phyloP scores from a whole-genome alignment of 2,113 vertebrate species.

The Protobothrops flavoviridis region DNA sequence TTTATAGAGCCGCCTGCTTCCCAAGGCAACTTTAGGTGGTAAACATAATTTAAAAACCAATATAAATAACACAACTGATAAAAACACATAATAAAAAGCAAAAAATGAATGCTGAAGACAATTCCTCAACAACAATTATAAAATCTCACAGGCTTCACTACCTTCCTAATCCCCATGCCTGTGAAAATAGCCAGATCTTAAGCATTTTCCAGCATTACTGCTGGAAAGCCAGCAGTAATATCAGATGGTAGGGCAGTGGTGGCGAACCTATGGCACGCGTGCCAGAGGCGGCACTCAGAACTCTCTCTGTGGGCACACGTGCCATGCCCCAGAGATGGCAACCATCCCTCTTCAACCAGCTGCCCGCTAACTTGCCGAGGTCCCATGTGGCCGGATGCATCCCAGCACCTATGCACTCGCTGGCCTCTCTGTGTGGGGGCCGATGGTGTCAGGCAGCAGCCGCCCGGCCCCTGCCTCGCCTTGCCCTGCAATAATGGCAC shows the following conservation, averaged over 20 bases:
- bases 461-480: no score
- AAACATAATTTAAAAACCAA: not conserved
- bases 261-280: no score
- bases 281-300: no score
- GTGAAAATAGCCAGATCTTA: not conserved
- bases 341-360: no score
- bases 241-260: not conserved
- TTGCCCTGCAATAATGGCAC: no score
- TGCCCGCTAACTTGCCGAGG: no score
- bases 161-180: not conserved
- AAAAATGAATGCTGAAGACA: not conserved
- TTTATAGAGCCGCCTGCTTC: not conserved
- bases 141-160: not conserved
- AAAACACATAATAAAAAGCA: not conserved
- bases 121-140: not conserved
- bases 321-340: no score
- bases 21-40: not conserved
- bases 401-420: no score
- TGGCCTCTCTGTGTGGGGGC: no score
- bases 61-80: not conserved
- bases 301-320: no score
- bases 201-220: not conserved
- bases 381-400: no score
- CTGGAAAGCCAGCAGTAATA: not conserved
- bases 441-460: no score